These are phyloP conservation scores for Actinemys pallida DNA, from an alignment of 2,113 vertebrate species.

Conservation along the genomic window DNA sequence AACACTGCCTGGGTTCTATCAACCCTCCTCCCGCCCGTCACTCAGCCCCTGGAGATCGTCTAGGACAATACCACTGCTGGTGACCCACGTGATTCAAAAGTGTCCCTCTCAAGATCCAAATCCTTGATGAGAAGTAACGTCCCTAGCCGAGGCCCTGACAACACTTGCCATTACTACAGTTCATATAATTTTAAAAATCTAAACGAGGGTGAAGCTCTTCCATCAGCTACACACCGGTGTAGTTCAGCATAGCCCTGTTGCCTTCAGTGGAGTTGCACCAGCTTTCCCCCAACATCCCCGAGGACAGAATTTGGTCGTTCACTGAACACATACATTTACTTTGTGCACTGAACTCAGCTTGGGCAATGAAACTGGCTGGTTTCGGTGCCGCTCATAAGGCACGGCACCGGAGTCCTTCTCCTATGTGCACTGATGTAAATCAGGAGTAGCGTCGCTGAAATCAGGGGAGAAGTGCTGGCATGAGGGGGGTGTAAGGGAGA, in stretches of 20 bases:
- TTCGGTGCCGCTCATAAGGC: not conserved
- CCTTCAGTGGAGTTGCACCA: not conserved
- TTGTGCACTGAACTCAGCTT: not conserved
- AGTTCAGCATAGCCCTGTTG: not conserved
- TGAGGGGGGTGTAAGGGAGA: not conserved
- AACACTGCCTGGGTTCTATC: not conserved
- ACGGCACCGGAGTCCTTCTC: not conserved
- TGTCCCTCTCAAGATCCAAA: not conserved
- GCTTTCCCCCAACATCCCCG: not conserved
- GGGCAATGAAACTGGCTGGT: not conserved
- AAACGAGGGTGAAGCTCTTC: not conserved
- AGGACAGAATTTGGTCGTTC: too few species aligned
- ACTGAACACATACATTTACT: not conserved
- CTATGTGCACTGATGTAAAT: not conserved
- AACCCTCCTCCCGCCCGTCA: not conserved
- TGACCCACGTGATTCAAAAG: not conserved
- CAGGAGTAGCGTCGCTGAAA: not conserved
- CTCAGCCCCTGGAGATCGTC: not conserved
- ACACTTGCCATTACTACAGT: not conserved
- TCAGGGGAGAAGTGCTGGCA: not conserved
- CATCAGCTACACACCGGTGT: not conserved
- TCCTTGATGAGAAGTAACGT: not conserved
- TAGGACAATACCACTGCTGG: not conserved
- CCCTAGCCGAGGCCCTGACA: not conserved
- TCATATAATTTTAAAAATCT: accelerated